Base-by-base conservation (phyloP, 2,797 vertebrate genomes). In the Denticeps clupeoides region DNA sequence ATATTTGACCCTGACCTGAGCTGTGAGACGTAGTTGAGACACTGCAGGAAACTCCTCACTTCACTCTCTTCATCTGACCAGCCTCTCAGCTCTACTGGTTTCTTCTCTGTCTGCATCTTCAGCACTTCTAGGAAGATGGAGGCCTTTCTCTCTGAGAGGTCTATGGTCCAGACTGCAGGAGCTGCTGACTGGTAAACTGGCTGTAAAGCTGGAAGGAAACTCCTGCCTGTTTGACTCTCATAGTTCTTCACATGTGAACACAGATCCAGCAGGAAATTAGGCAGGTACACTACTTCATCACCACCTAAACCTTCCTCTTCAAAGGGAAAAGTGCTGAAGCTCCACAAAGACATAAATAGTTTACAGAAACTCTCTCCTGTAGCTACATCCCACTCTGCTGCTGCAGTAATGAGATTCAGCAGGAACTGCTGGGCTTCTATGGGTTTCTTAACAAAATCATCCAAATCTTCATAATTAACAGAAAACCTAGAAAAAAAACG, bases 71-170 rank as follows among this genome's bases (percentile, higher is more conserved):
- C 38, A 7, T 10, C 7, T 41, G 48, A 12, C 24, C 25, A 41
- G 48, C 26, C 35, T 19, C 5, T 13, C 18, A 50, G 25, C 37
- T 50, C n/a, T 22, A 49, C 15, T 47, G 29, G 7, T 41, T 9
- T 40, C 35, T 31, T 50, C 8, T 47, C 12, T 52, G 52, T 2
- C 13, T 56, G 60, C 37, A 60, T 55, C 53, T 53, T 53, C 51
- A 68, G 2, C 18, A 62, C 53, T 52, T 60, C 51, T 42, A 63
- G 49, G 33, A 67, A 42, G 43, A 61, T n/a, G 27, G 50, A 52
- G 50, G 35, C 3, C 31, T 67, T 67, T 59, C 19, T 59, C 50
- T 52, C 0, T 55, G 58, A 67, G 18, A 64, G 59, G 41, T 64
- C 0, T 45, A 59, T 48, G 43, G 0, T 12, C 57, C 57, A 66